Conservation (phyloP, 2,888 invertebrate species). For the Eilema caniola region DNA sequence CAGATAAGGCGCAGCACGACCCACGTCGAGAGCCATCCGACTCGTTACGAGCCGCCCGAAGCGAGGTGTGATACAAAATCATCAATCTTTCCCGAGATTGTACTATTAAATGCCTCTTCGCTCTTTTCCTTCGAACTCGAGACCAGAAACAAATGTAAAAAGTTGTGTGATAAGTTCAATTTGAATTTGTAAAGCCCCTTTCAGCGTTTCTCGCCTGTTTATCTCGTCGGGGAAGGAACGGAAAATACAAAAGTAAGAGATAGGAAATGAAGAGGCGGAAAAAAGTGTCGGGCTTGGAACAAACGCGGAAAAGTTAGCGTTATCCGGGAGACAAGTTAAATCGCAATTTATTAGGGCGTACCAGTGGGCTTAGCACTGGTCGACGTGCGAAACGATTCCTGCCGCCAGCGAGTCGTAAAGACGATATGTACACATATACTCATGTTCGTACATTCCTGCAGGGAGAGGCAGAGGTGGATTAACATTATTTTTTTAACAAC, state of each 20-base stretch:
- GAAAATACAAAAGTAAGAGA: slow-evolving; percentile 87
- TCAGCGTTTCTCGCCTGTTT: slow-evolving; percentile 87
- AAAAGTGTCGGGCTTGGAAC: slow-evolving; percentile 86
- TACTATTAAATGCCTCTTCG: slow-evolving; percentile 87
- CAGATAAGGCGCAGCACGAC: slow-evolving; percentile 85
- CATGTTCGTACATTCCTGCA: neutral
- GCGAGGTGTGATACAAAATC: slow-evolving; percentile 88
- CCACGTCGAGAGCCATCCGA: slow-evolving; percentile 83
- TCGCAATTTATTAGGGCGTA: slow-evolving; percentile 86
- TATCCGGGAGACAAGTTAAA: slow-evolving; percentile 87
- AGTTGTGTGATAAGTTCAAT: slow-evolving; percentile 88
- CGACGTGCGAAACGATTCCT: slow-evolving; percentile 48
- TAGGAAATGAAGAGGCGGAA: slow-evolving; percentile 87
- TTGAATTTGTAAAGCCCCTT: slow-evolving; percentile 88
- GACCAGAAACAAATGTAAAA: slow-evolving; percentile 88
- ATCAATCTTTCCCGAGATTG: slow-evolving; percentile 87
- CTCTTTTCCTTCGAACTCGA: slow-evolving; percentile 84
- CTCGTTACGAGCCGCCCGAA: slow-evolving; percentile 86
- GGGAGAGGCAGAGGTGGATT: neutral
- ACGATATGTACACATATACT: neutral
- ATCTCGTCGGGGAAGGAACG: slow-evolving; percentile 84
- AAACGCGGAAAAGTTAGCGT: slow-evolving; percentile 86
- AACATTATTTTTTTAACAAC: neutral
- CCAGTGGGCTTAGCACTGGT: slow-evolving; percentile 78
- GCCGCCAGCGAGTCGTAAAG: slow-evolving; percentile 29